phyloP scores from a whole-genome alignment of 92 coral and sea anemone species.

The Epizoanthus stellaris region DNA sequence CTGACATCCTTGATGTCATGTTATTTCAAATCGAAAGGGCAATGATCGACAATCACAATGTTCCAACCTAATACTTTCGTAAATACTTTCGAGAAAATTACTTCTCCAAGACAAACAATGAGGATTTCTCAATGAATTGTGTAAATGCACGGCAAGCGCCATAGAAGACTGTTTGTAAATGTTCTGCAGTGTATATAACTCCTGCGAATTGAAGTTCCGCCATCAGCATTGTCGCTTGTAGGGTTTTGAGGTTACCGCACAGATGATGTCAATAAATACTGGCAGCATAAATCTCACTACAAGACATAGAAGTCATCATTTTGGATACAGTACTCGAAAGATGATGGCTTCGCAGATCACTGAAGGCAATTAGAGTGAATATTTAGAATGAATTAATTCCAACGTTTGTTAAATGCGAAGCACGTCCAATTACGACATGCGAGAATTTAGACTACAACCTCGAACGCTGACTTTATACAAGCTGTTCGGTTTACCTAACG shows the following conservation, averaged over 20 bases:
- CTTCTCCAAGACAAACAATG: constrained; percentile 71
- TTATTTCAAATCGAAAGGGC: constrained; percentile 42
- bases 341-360: constrained; percentile 80
- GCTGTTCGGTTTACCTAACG: constrained; percentile 58
- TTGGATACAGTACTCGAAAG: constrained; percentile 69
- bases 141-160: constrained; percentile 67
- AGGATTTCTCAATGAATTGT: constrained; percentile 65
- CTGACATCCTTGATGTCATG: constrained; percentile 44
- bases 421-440: constrained; percentile 90
- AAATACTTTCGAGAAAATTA: constrained; percentile 56
- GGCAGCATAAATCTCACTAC: constrained; percentile 69
- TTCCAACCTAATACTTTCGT: constrained; percentile 11
- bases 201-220: constrained; percentile 40
- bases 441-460: constrained; percentile 69
- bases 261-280: constrained; percentile 39
- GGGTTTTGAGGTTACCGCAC: constrained; percentile 1
- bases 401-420: constrained; percentile 89
- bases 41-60: neutral
- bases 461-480: constrained; percentile 54
- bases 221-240: constrained; percentile 24
- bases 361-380: constrained; percentile 85
- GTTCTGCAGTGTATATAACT: constrained; percentile 19
- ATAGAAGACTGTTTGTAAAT: constrained; percentile 68
- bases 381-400: constrained; percentile 94
- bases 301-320: constrained; percentile 65